Evolutionary conservation across 2,888 invertebrate species (phyloP), one percentile per base, ranked within the genome.

Genomic region (Dinocampus coccinellae): DNA sequence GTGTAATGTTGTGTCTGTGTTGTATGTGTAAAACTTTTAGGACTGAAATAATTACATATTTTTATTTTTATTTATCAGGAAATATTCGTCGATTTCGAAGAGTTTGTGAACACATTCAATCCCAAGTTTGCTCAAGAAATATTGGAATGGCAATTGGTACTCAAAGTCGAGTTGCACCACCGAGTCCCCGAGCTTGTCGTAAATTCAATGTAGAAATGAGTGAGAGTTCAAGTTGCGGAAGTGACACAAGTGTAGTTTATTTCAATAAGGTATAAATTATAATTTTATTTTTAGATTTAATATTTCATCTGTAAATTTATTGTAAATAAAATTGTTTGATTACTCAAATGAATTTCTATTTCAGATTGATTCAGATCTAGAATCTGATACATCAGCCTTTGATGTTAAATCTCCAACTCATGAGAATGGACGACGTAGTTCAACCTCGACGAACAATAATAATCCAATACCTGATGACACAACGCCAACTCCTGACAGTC

Each of bases 91-190:
- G 98, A 74, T 98, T 98, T 89, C 92, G 97, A 69, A 92, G 98
- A 81, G 96, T 98, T 78, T 98, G 98, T 89, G 98, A 98, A 86
- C 97, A 98, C 88, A 96, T 98, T 77, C 98, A 98, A 87, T 92
- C 94, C 36, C 95, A 96, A 77, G 94, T 95, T 58, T 89, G 91
- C 79, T 89, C 89, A 60, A 88, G 90, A 74, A 84, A 82, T 73
- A 79, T 80, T n/a, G 81, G 84, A 22, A 63, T 85, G 34, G 82
- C 78, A 69, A 73, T 84, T n/a, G 79, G 83, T 10, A 80, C 83
- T 11, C 84, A 86, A 36, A 84, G 83, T 76, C 81, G 85, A 84
- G 88, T 81, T 73, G 89, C 92, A 22, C 91, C 92, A 29, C 90
- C 92, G 9, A 92, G 92, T 78, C 92, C 92, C 0, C 84, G 92